phyloP scores from a whole-genome alignment of 2,888 invertebrate species.

The Matsumyia berberina region DNA sequence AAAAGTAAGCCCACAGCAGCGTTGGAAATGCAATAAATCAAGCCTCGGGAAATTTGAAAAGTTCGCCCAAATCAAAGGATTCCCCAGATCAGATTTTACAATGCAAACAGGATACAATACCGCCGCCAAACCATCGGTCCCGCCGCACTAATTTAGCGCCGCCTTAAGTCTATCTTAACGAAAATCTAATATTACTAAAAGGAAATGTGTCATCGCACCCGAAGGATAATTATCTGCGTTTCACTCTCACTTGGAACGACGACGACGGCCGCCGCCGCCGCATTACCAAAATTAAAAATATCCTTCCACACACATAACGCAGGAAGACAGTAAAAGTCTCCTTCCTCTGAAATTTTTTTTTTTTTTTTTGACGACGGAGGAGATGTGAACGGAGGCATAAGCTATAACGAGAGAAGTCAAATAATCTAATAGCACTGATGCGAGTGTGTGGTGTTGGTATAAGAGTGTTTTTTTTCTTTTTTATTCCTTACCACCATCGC shows the following conservation, averaged over 20 bases:
- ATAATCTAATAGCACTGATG: conserved; percentile 63
- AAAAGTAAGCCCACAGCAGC: conserved; percentile 16
- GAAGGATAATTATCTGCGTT: conserved; percentile 66
- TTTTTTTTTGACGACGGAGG: too few relatives aligned
- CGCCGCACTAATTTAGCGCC: conserved; percentile 61
- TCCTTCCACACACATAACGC: conserved; percentile 40
- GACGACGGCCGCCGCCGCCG: not conserved
- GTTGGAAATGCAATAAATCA: conserved; percentile 66
- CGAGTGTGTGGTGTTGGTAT: conserved; percentile 19
- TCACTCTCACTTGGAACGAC: not conserved
- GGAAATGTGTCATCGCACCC: conserved; percentile 72
- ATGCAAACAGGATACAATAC: conserved; percentile 39
- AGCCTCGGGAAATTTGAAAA: conserved; percentile 58
- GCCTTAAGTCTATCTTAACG: conserved; percentile 63
- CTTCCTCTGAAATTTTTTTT: not conserved
- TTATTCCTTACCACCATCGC: not conserved
- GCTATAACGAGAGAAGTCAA: conserved; percentile 54
- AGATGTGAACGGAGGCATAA: conserved; percentile 19
- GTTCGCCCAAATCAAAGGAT: conserved; percentile 65
- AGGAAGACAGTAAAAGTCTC: conserved; percentile 49
- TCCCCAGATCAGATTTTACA: conserved; percentile 60
- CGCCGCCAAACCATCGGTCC: conserved; percentile 23
- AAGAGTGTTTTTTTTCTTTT: conserved; percentile 10
- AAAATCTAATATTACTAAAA: conserved; percentile 75
- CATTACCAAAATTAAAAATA: conserved; percentile 75